phyloP scores from a whole-genome alignment of 2,888 invertebrate genomes.

The Apeira syringaria region DNA sequence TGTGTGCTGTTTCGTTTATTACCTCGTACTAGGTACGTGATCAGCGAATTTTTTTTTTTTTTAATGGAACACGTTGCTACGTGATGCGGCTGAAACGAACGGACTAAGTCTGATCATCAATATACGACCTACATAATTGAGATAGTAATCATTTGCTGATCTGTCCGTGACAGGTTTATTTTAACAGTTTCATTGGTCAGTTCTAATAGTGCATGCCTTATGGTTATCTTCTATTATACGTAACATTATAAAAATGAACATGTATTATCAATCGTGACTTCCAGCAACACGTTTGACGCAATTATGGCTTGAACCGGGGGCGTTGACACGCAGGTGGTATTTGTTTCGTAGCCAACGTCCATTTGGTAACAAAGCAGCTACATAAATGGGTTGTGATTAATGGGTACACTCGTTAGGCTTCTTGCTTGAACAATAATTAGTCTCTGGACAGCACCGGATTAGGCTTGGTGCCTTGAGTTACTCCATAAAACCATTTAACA shows the following conservation, averaged over 20 bases:
- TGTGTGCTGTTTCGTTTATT: slow-evolving; percentile 45
- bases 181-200: too few species aligned
- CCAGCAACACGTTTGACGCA: slow-evolving; percentile 21
- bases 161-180: too few species aligned
- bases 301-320: slow-evolving; percentile 16
- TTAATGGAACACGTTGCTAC: too few species aligned
- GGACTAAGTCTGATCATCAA: too few species aligned
- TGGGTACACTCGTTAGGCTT: slow-evolving; percentile 59
- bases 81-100: too few species aligned
- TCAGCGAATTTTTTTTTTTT: too few species aligned
- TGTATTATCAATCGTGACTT: slow-evolving; percentile 10
- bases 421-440: slow-evolving; percentile 70
- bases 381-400: slow-evolving; percentile 57
- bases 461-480: slow-evolving; percentile 26
- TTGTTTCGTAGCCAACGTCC: slow-evolving; percentile 41
- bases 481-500: background rate
- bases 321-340: slow-evolving; percentile 20
- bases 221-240: too few species aligned
- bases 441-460: slow-evolving; percentile 12
- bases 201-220: too few species aligned
- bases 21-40: too few species aligned
- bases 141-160: too few species aligned
- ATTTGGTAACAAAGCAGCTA: slow-evolving; percentile 52
- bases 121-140: too few species aligned
- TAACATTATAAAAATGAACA: slow-evolving; percentile 3